Conservation (phyloP, 2,113 vertebrate genomes). For the Jaculus jaculus region DNA sequence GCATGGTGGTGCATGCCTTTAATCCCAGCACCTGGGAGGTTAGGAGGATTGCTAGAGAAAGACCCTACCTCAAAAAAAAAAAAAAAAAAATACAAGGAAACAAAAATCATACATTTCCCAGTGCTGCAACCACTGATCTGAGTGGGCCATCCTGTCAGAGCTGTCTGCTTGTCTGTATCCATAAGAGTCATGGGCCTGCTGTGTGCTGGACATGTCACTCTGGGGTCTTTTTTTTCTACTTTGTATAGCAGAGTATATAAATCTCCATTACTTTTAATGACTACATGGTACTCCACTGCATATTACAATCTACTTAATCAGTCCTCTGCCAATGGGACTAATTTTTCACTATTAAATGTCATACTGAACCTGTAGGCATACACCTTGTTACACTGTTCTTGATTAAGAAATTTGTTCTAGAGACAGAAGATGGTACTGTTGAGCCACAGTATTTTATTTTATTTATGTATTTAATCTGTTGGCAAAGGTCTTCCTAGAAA, state of each 20-base stretch:
- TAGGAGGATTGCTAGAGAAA: too few species aligned
- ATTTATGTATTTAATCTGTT: not conserved
- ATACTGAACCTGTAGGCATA: not conserved
- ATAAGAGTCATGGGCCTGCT: not conserved
- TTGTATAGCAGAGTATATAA: not conserved
- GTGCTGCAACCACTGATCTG: not conserved
- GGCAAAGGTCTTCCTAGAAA: not conserved
- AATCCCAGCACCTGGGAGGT: too few species aligned
- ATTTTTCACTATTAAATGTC: not conserved
- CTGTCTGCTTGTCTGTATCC: not conserved
- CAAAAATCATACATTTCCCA: not conserved
- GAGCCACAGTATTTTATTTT: not conserved
- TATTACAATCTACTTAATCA: not conserved
- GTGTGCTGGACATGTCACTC: not conserved
- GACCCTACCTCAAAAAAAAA: too few species aligned
- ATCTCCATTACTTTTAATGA: constrained; percentile 29
- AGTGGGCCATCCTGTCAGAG: not conserved
- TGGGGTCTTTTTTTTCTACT: not conserved
- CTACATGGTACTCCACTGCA: not conserved
- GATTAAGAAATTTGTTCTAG: constrained; percentile 38
- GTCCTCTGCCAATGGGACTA: not conserved
- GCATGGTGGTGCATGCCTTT: too few species aligned
- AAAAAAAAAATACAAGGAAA: too few species aligned
- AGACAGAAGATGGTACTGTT: constrained; percentile 18
- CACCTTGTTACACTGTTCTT: not conserved